Evolutionary conservation across 2,888 invertebrate species (phyloP), one percentile per base, ranked within the genome.

Genomic region (Erebia ligea): DNA sequence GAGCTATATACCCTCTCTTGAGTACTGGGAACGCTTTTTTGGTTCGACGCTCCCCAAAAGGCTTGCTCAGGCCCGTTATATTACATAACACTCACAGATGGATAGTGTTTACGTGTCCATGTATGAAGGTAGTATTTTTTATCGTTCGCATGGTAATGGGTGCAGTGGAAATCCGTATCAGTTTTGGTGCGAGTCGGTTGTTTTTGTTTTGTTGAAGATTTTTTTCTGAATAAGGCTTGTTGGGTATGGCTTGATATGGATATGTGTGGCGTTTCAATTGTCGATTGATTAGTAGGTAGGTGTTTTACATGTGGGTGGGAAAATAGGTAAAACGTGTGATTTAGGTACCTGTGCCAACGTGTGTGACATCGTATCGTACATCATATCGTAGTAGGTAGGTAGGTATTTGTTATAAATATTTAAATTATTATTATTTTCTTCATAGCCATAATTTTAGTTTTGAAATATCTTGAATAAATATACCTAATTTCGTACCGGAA

Each of bases 1-100:
- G 88, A 87, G 82, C 80, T 84, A 85, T 86, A 89, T 87, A 87
- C 83, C 81, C 84, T 84, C 83, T 83, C 86, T 86, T 86, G 83
- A 84, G 87, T 80, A 79, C 79, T 79, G 82, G 82, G 83, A 80
- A 83, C 84, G 82, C 86, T 85, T 85, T 86, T 90, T 89, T 86
- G 88, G 90, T 83, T 77, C 70, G 84, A 40, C 40, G 68, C 73
- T 75, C 81, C 81, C 76, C 80, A 83, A 86, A 85, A 78, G 86
- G 86, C 75, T 78, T 75, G 80, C 78, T 69, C 70, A 50, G 67
- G 63, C 75, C 80, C 78, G 80, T 79, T 80, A 76, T 76, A 73
- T 86, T 86, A 82, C 80, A 78, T 82, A 86, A 86, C 76, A 73
- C 74, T 76, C 72, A 72, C 72, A 81, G 82, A 85, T 83, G 84